Evolutionary conservation across 2,888 invertebrate species (phyloP), one percentile per base, ranked within the genome.

Genomic region (Nemotelus nigrinus): DNA sequence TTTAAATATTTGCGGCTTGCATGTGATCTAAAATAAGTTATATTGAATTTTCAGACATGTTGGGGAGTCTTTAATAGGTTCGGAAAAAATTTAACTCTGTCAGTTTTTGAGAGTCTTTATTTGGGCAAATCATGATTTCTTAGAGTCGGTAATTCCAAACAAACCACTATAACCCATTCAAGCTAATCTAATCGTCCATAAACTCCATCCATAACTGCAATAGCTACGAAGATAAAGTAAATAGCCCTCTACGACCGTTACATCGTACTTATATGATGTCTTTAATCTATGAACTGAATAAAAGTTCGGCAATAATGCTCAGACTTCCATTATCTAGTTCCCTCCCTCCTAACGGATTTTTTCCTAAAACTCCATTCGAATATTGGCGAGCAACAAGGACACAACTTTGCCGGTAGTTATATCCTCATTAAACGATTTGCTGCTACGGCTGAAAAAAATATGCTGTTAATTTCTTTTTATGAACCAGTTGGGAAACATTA

Each of bases 401-500:
- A 60, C 74, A 60, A 74, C 74, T 74, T 60, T 43, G 8, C 55
- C 81, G 82, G 82, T 81, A 82, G 84, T 84, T 84, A 85, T 85
- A 85, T 84, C 84, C 86, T 86, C 86, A 86, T 86, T 87, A 86
- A 86, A 86, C 85, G 85, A 84, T 86, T 85, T 85, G 84, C 84
- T 83, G 82, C 83, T 50, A 74, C 63, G 82, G 80, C 80, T 80
- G 78, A 79, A 80, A 80, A 79, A 82, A 80, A 83, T 84, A 83
- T 82, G 85, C 84, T 85, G 87, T 87, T 87, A 87, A 87, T 87
- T 86, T 87, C 85, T 84, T 87, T 86, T 87, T 87, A 87, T 87
- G 87, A 87, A 87, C 86, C 86, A 85, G 86, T 85, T 85, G 86
- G 86, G 86, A 87, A 87, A 85, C 87, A 85, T 87, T 87, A 84